Evolutionary conservation across 2,113 vertebrate genomes (phyloP), one percentile per base, ranked within the genome.

Genomic region (Psettodes erumei): DNA sequence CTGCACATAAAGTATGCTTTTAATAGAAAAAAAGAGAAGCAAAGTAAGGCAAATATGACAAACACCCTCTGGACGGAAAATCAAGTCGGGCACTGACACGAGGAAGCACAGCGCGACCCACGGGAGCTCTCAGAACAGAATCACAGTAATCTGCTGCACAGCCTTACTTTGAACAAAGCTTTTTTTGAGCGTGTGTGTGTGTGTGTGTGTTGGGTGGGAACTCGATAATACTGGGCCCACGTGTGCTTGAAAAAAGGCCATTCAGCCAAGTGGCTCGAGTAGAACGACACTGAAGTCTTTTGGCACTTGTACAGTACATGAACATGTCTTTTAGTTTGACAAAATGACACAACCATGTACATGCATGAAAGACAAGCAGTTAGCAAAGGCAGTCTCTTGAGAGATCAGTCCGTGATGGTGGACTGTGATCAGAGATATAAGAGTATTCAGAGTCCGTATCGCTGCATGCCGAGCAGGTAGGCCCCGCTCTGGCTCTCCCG

Each of bases 251-350:
- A 77, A 87, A 66, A 88, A 92, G 86, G 88, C 88, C 88, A 89
- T 86, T 90, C 66, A 88, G 85, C 82, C 84, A 71, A n/a, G 86
- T 85, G 89, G 90, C 86, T 87, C 87, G 66, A 86, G 85, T 85
- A 90, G 81, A 76, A 84, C 51, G 86, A 91, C 78, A 82, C 76
- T 87, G 69, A 89, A 89, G 90, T 89, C 87, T 89, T 93, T 92
- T 90, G 92, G 91, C 92, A 93, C 92, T 94, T 93, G 91, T 92
- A 92, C 91, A 90, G 92, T 91, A 92, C 89, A 93, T 92, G 91
- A 93, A 90, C 88, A 92, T 91, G 93, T 93, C 91, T 81, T 93
- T 92, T 75, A 88, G 85, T 88, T 85, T 82, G 78, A 93, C 87
- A 92, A 90, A 90, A 91, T 91, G 91, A 92, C 87, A 92, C 88